These are phyloP conservation scores for Tyria jacobaeae DNA, from an alignment of 2,888 invertebrate genomes.

Conservation along the genomic window DNA sequence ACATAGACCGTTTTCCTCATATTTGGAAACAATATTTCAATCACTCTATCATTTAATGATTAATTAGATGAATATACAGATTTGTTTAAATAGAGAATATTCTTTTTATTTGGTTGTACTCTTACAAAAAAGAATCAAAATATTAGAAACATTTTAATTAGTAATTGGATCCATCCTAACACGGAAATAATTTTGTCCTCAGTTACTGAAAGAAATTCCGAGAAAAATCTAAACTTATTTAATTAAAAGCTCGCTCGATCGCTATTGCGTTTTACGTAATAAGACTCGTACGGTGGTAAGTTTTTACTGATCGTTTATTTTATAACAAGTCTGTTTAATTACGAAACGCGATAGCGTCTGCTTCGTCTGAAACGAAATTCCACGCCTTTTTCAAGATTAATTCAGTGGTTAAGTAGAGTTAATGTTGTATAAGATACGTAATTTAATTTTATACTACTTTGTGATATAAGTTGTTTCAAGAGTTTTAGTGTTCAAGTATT, in stretches of 20 bases:
- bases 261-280: conserved; percentile 39
- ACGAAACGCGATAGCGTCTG: conserved; percentile 25
- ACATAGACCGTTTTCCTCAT: too few relatives aligned
- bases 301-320: conserved; percentile 25
- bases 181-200: not conserved
- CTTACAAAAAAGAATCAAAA: too few relatives aligned
- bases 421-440: conserved; percentile 3
- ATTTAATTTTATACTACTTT: not conserved
- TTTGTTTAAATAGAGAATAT: too few relatives aligned
- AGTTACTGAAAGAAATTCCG: not conserved
- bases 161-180: not conserved
- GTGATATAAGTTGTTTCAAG: not conserved
- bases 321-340: conserved; percentile 34
- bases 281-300: conserved; percentile 19
- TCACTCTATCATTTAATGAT: too few relatives aligned
- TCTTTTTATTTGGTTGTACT: too few relatives aligned
- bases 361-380: conserved; percentile 18
- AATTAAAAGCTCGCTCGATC: conserved; percentile 34
- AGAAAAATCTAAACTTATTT: conserved; percentile 30
- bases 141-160: too few relatives aligned
- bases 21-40: too few relatives aligned
- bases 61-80: too few relatives aligned
- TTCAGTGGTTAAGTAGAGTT: conserved; percentile 2
- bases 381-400: conserved; percentile 2
- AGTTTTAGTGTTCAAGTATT: too few relatives aligned